Conservation (phyloP, 1,140 invertebrate genomes). For the Drusus annulatus region DNA sequence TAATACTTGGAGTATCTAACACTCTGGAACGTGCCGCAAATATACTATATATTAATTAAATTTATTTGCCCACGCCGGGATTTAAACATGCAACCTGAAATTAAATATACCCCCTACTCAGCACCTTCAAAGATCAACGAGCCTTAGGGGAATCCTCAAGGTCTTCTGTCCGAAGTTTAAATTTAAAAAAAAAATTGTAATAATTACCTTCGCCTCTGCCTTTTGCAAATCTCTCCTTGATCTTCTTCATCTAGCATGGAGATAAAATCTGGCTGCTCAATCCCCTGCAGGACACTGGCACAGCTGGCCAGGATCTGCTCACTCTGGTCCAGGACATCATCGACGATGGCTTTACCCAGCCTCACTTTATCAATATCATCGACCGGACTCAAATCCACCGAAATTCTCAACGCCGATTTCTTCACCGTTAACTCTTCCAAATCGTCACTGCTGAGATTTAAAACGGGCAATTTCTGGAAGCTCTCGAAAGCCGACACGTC, state of each 20-base stretch:
- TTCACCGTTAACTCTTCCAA: conserved; percentile 15
- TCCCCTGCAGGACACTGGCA: conserved; percentile 34
- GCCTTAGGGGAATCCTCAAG: no score
- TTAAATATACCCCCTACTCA: no score
- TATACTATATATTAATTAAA: no score
- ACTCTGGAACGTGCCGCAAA: no score
- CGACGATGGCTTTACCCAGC: background rate
- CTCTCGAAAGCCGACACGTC: conserved; percentile 7
- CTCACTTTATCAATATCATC: background rate
- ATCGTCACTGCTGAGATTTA: conserved; percentile 36
- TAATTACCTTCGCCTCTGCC: conserved; percentile 23
- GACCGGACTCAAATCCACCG: background rate
- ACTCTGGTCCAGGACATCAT: conserved; percentile 34
- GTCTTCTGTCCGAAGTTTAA: no score
- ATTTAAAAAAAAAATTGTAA: background rate
- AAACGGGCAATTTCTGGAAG: conserved; percentile 17
- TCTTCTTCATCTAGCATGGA: conserved; percentile 56
- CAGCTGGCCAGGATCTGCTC: conserved; percentile 41
- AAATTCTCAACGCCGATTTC: background rate
- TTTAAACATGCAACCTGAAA: no score
- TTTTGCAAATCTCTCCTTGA: conserved; percentile 11
- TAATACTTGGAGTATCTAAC: no score
- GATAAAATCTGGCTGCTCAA: conserved; percentile 58
- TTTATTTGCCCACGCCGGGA: no score
- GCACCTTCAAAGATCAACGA: no score